Evolutionary conservation across 1,140 invertebrate genomes (phyloP).

Genomic region (Drosophila sulfurigaster): DNA sequence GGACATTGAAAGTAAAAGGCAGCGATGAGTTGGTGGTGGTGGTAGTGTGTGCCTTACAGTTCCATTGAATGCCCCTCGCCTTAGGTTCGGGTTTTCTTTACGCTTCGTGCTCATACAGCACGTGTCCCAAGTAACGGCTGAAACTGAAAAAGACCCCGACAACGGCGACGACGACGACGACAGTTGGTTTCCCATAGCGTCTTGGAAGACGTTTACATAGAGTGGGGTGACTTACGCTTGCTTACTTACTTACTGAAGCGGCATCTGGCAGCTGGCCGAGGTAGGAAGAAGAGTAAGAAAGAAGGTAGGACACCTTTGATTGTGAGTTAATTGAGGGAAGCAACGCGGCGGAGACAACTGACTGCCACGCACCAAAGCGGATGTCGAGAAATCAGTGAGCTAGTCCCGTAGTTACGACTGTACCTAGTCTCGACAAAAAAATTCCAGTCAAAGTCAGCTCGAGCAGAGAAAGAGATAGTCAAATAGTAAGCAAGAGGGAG

Average conservation of each 20-base stretch:
- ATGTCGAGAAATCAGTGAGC: conserved; percentile 63
- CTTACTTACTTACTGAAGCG: conserved; percentile 50
- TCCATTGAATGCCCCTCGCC: conserved; percentile 66
- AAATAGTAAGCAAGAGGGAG: not conserved
- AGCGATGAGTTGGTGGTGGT: conserved; percentile 10
- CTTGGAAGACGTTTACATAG: conserved; percentile 66
- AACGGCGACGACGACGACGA: conserved; percentile 38
- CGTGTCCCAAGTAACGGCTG: conserved; percentile 65
- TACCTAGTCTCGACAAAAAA: conserved; percentile 28
- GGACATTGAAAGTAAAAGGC: conserved; percentile 18
- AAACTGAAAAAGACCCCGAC: conserved; percentile 28
- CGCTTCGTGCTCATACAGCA: conserved; percentile 44
- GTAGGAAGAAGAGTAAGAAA: not conserved
- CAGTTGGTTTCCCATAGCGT: conserved; percentile 81
- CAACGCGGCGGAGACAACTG: conserved; percentile 15
- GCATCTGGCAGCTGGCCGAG: conserved; percentile 62
- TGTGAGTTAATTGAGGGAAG: conserved; percentile 66
- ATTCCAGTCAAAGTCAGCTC: conserved; percentile 4
- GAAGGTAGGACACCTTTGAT: conserved; percentile 60
- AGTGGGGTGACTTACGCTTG: conserved; percentile 64
- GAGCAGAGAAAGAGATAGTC: conserved; percentile 20
- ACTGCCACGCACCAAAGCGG: conserved; percentile 73
- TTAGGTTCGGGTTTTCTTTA: conserved; percentile 38
- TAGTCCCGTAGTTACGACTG: conserved; percentile 20
- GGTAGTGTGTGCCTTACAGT: conserved; percentile 64